These are phyloP conservation scores for Gortyna flavago DNA, from an alignment of 2,888 invertebrate species.

Conservation along the genomic window DNA sequence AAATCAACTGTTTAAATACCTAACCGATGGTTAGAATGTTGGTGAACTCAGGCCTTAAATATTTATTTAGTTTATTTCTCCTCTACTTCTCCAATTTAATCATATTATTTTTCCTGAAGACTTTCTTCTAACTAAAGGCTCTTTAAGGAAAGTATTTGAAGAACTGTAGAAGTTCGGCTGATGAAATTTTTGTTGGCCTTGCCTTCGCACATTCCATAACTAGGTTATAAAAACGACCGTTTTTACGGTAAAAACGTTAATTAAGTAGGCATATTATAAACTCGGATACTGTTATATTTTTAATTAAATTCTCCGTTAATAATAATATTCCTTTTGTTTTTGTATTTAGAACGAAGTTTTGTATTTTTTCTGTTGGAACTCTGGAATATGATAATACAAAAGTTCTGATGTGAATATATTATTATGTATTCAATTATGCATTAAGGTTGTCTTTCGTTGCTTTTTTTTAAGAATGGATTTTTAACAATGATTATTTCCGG, in stretches of 20 bases:
- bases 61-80: background rate
- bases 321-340: slow-evolving; percentile 61
- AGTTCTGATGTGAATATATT: slow-evolving; percentile 51
- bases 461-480: slow-evolving; percentile 11
- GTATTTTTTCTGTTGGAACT: slow-evolving; percentile 50
- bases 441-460: slow-evolving; percentile 12
- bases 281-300: slow-evolving; percentile 70
- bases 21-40: too few species aligned
- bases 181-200: slow-evolving; percentile 57
- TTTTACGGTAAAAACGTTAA: slow-evolving; percentile 71
- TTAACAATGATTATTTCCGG: background rate
- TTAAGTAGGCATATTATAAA: slow-evolving; percentile 74
- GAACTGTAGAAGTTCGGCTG: slow-evolving; percentile 43
- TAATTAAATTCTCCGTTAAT: slow-evolving; percentile 68
- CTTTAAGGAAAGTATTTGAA: slow-evolving; percentile 40
- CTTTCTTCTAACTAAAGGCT: slow-evolving; percentile 29
- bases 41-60: too few species aligned
- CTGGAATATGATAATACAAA: slow-evolving; percentile 41
- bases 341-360: slow-evolving; percentile 51
- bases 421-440: slow-evolving; percentile 45
- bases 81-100: slow-evolving; percentile 21
- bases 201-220: slow-evolving; percentile 64
- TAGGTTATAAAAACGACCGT: slow-evolving; percentile 67
- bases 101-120: slow-evolving; percentile 35
- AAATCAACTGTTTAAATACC: too few species aligned